Percentiles rank a stretch among this genome's conserved stretches.
Evolutionary conservation across 2,888 invertebrate genomes (phyloP).

Genomic region (Pocota personata): DNA sequence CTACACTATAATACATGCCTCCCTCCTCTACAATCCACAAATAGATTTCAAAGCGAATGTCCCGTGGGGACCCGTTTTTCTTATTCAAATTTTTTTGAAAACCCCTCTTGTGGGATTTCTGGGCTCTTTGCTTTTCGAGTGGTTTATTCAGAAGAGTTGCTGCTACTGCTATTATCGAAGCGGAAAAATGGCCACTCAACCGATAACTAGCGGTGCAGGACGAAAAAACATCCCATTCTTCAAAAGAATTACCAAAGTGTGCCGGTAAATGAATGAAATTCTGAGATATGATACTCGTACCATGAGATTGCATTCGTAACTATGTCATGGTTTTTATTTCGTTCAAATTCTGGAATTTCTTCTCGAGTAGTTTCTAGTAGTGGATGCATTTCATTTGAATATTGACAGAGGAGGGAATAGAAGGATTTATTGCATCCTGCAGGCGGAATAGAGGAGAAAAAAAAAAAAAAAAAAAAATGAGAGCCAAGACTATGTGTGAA

Average conservation of each 20-base stretch:
- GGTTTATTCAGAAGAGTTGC: constrained; percentile 12
- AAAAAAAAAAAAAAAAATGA: neutral
- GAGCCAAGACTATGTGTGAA: constrained; percentile 13
- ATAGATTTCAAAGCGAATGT: neutral
- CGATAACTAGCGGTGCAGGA: constrained; percentile 19
- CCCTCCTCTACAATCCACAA: neutral
- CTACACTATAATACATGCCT: neutral
- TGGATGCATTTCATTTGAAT: constrained; percentile 43
- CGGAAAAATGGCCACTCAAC: constrained; percentile 50
- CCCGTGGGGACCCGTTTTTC: neutral
- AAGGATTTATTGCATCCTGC: constrained; percentile 29
- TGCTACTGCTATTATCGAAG: constrained; percentile 14
- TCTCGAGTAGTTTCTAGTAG: constrained; percentile 1
- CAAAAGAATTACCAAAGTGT: constrained; percentile 34
- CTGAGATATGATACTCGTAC: constrained; percentile 21
- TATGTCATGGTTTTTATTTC: neutral
- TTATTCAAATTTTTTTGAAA: neutral
- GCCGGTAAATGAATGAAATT: constrained; percentile 10
- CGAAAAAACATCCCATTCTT: neutral
- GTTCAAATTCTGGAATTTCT: constrained; percentile 7
- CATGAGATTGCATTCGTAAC: constrained; percentile 19
- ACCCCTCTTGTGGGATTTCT: constrained; percentile 3
- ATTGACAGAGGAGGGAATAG: constrained; percentile 21
- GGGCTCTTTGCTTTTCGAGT: constrained; percentile 6
- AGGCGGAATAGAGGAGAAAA: neutral